These are phyloP conservation scores for Sminthopsis crassicaudata DNA, from an alignment of 2,113 vertebrate genomes.

Conservation along the genomic window DNA sequence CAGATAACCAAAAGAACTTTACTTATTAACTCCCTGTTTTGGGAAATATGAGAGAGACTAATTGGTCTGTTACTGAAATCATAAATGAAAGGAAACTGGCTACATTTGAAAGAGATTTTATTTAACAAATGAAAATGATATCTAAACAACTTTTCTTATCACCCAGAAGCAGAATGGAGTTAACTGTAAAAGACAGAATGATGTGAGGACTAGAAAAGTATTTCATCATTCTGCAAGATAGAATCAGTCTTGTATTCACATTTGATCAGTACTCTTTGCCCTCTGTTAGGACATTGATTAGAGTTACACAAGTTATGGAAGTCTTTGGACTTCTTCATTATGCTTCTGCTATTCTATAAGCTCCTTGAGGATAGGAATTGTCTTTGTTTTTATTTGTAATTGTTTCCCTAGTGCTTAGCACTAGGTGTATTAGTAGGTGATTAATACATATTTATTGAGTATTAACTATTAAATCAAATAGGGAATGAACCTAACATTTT, in stretches of 20 bases:
- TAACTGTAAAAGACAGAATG: neutral
- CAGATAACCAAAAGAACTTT: neutral
- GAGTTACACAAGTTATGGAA: neutral
- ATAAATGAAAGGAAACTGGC: conserved; percentile 22
- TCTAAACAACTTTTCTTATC: conserved; percentile 29
- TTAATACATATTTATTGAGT: neutral
- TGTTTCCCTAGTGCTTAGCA: conserved; percentile 1
- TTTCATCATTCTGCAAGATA: neutral
- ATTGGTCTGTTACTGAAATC: conserved; percentile 20
- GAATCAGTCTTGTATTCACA: neutral
- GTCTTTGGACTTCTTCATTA: neutral
- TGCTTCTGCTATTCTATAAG: neutral
- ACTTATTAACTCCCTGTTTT: neutral
- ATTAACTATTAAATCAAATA: conserved; percentile 23
- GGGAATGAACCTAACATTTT: neutral
- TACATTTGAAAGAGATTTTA: conserved; percentile 23
- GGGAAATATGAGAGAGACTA: conserved; percentile 21
- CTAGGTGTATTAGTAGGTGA: neutral
- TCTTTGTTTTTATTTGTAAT: neutral
- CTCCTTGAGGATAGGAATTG: neutral
- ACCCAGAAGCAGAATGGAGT: conserved; percentile 24
- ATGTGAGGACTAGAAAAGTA: conserved; percentile 21
- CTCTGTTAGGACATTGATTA: neutral
- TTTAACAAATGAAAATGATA: conserved; percentile 55
- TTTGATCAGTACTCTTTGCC: neutral